A percentile compares a stretch with the other conserved stretches of the same genome.
These are phyloP conservation scores for Amblyjoppa proteus DNA, from an alignment of 2,888 invertebrate genomes.

Conservation along the genomic window DNA sequence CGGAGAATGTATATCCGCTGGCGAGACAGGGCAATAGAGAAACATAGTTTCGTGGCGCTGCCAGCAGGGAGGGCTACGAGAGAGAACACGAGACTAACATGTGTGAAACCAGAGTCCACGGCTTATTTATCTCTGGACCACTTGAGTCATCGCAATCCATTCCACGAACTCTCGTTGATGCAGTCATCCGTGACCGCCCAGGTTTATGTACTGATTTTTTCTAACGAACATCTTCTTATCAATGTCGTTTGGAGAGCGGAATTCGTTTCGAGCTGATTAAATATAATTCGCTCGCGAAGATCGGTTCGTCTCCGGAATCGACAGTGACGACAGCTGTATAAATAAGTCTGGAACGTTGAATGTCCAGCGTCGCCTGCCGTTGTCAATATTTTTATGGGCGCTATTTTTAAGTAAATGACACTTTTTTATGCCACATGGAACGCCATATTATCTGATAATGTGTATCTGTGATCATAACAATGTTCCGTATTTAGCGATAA, in stretches of 20 bases:
- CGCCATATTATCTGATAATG: too few species aligned
- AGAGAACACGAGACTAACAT: conserved; percentile 27
- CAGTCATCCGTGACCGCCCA: conserved; percentile 26
- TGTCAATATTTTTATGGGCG: too few species aligned
- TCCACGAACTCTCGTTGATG: conserved; percentile 60
- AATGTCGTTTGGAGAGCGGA: background rate
- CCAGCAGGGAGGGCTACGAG: background rate
- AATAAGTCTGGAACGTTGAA: too few species aligned
- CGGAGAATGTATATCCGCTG: conserved; percentile 28
- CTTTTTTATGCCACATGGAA: too few species aligned
- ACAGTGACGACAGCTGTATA: too few species aligned
- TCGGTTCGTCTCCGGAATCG: too few species aligned
- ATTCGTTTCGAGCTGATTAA: background rate
- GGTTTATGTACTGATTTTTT: conserved; percentile 23
- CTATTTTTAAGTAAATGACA: too few species aligned
- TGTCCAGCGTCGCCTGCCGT: too few species aligned
- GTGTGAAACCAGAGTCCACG: conserved; percentile 58
- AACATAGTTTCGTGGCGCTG: background rate
- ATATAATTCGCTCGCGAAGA: background rate
- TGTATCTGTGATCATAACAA: too few species aligned
- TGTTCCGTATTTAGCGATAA: too few species aligned
- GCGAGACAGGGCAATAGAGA: conserved; percentile 28
- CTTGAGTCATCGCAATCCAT: conserved; percentile 57
- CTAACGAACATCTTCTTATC: conserved; percentile 19
- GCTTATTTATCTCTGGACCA: conserved; percentile 67